Conservation (phyloP, 1,140 invertebrate genomes). For the Platyura marginata region DNA sequence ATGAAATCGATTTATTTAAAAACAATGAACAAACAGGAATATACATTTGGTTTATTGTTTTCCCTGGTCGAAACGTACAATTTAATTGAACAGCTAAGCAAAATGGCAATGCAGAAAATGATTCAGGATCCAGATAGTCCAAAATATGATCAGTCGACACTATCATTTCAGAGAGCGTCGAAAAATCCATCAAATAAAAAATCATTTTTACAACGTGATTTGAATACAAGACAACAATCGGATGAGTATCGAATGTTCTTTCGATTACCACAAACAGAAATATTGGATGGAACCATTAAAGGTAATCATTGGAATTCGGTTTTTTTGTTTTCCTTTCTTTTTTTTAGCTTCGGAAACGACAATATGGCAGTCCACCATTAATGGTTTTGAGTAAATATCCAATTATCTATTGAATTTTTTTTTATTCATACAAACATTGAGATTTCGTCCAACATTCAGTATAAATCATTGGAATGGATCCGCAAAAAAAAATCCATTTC, state of each 20-base stretch:
- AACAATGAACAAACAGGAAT: conserved; percentile 20
- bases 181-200: conserved; percentile 68
- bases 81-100: conserved; percentile 87
- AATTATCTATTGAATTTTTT: no score
- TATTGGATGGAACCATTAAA: conserved; percentile 80
- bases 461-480: no score
- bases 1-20: conserved; percentile 19
- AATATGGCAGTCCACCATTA: no score
- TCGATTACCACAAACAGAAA: conserved; percentile 69
- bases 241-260: conserved; percentile 71
- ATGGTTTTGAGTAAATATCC: no score
- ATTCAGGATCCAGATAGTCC: conserved; percentile 31
- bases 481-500: no score
- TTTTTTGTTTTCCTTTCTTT: no score
- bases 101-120: conserved; percentile 85
- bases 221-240: conserved; percentile 85
- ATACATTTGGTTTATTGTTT: conserved; percentile 46
- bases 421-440: no score
- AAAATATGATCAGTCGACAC: conserved; percentile 15
- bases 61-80: conserved; percentile 76
- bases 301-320: conserved; percentile 28
- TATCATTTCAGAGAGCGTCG: conserved; percentile 40
- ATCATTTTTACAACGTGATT: conserved; percentile 75
- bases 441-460: no score
- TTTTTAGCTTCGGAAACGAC: no score